Evolutionary conservation across 2,888 invertebrate genomes (phyloP), one percentile per base, ranked within the genome.

Genomic region (Scelioninae gen. 2): DNA sequence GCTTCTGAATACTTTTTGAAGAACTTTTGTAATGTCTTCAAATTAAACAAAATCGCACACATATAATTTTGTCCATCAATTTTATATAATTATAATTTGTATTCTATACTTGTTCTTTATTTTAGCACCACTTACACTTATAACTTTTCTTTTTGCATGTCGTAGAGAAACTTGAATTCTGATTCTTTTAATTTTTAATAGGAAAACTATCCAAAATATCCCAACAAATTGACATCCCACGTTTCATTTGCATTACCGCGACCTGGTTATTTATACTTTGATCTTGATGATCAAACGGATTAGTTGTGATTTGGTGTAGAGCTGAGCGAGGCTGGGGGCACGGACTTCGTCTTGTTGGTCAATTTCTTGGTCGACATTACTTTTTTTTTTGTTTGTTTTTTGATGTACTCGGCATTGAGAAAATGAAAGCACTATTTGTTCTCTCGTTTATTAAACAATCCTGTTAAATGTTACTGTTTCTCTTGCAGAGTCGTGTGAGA

Each of bases 241-340:
- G 33, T 72, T 67, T 73, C 61, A 57, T 67, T 73, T 73, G 33
- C 63, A 67, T 63, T 63, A 61, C 22, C 73, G 60, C 60, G 65
- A 41, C 50, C 50, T 61, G 57, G 57, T 70, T 70, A 70, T 70
- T 70, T 70, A 67, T 73, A 73, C 61, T 73, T 67, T 61, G 61
- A 65, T 71, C 58, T 22, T 33, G 52, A 39, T 18, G 64, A 61
- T 72, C 53, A 60, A 67, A 37, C 41, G 43, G 61, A 55, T 73
- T 67, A 64, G 45, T 63, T 68, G 67, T 76, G 61, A 64, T 72
- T 76, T 77, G 77, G 76, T 68, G 74, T 75, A 78, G 78, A 76
- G 72, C 76, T 68, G 76, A 78, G 74, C 75, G 73, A 76, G 75
- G 70, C 73, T 74, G 70, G 75, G 76, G 74, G 76, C 78, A 77